Conservation (phyloP, 2,888 invertebrate genomes). For the Taenaris catops region DNA sequence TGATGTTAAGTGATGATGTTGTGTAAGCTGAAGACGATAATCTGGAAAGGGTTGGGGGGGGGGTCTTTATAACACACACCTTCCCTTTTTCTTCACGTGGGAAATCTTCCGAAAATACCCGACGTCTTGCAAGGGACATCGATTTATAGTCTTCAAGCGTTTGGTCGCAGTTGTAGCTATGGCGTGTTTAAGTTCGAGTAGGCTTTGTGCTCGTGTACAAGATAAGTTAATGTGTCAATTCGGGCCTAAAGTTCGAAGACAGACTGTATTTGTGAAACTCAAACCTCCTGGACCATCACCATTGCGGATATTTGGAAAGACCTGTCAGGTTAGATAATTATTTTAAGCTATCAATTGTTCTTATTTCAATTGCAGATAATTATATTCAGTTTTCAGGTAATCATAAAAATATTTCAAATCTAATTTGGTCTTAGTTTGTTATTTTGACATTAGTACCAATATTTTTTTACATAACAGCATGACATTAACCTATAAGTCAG, state of each 20-base stretch:
- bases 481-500: constrained; percentile 50
- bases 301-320: constrained; percentile 74
- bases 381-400: no score
- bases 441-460: constrained; percentile 15
- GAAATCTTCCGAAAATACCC: no score
- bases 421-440: constrained; percentile 16
- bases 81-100: no score
- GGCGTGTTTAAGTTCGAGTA: constrained; percentile 91
- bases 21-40: no score
- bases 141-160: constrained; percentile 76
- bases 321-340: constrained; percentile 64
- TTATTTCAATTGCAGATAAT: no score
- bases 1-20: no score
- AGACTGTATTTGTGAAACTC: constrained; percentile 84
- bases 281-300: constrained; percentile 82
- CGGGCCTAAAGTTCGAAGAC: constrained; percentile 84
- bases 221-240: constrained; percentile 90
- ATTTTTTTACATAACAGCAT: constrained; percentile 54
- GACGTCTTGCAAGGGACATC: no score
- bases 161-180: constrained; percentile 88
- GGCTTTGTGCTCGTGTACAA: constrained; percentile 89
- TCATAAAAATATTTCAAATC: constrained; percentile 1
- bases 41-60: no score
- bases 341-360: constrained; percentile 4
- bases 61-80: no score